phyloP scores from a whole-genome alignment of 2,888 invertebrate genomes.

The Rhingia campestris region DNA sequence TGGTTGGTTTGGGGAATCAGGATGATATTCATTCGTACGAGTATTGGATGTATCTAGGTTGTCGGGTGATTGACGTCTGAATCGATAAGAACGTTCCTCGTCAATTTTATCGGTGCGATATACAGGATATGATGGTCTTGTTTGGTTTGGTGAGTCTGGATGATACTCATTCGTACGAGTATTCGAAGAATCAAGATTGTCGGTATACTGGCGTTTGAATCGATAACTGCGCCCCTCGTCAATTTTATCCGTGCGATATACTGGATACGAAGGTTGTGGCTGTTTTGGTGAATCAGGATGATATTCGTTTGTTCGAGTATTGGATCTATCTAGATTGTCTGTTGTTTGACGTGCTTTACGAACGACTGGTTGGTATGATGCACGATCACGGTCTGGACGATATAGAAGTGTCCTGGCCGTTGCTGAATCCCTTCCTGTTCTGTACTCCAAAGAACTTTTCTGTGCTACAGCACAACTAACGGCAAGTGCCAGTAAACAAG shows the following conservation, averaged over 20 bases:
- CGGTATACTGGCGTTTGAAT: background rate
- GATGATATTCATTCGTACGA: slow-evolving; percentile 54
- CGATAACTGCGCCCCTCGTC: slow-evolving; percentile 17
- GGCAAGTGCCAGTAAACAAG: slow-evolving; percentile 31
- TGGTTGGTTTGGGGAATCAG: slow-evolving; percentile 49
- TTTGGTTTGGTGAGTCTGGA: slow-evolving; percentile 16
- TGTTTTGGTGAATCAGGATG: slow-evolving; percentile 28
- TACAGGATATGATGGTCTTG: slow-evolving; percentile 7
- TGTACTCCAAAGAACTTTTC: slow-evolving; percentile 35
- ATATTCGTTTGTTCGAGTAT: slow-evolving; percentile 22
- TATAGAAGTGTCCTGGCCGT: slow-evolving; percentile 32
- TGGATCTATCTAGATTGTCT: slow-evolving; percentile 24
- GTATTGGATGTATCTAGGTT: slow-evolving; percentile 37
- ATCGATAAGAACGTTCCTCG: background rate
- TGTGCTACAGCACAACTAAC: slow-evolving; percentile 17
- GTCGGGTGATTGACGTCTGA: background rate
- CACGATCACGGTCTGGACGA: slow-evolving; percentile 6
- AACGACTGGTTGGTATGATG: background rate
- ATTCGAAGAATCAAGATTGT: background rate
- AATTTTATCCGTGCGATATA: slow-evolving; percentile 17
- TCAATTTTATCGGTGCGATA: slow-evolving; percentile 27
- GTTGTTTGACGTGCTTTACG: slow-evolving; percentile 20
- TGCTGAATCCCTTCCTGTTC: slow-evolving; percentile 34
- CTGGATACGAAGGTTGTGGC: slow-evolving; percentile 27
- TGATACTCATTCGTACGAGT: slow-evolving; percentile 32